phyloP scores from a whole-genome alignment of 64 coral and sea anemone species.

The Orbicella faveolata region DNA sequence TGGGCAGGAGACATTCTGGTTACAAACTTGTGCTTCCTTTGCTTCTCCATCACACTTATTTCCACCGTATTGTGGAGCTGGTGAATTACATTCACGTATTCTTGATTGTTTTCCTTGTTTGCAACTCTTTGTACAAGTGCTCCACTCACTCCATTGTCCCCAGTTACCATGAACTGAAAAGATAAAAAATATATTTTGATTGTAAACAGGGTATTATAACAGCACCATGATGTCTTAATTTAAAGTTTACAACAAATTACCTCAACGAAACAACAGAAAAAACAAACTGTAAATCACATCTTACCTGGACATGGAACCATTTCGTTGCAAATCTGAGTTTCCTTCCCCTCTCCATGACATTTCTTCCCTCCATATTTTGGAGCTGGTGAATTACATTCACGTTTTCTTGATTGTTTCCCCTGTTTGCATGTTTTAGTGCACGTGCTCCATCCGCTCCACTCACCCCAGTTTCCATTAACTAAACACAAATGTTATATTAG shows the following conservation, averaged over 20 bases:
- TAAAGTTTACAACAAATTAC: too few species aligned
- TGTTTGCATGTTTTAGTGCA: slow-evolving; percentile 52
- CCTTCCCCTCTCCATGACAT: not conserved
- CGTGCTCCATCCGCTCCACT: slow-evolving; percentile 33
- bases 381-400: slow-evolving; percentile 49
- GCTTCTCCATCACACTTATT: slow-evolving; percentile 31
- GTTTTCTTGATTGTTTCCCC: slow-evolving; percentile 24
- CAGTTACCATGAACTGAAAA: slow-evolving; percentile 16
- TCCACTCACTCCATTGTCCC: slow-evolving; percentile 48
- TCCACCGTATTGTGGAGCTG: slow-evolving; percentile 52
- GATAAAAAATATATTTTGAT: not conserved
- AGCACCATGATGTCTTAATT: too few species aligned
- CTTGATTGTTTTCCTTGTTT: slow-evolving; percentile 19
- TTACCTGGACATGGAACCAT: slow-evolving; percentile 1
- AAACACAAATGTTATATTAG: not conserved
- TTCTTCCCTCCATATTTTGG: slow-evolving; percentile 24
- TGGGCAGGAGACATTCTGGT: not conserved
- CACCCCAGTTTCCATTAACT: slow-evolving; percentile 35
- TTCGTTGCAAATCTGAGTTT: not conserved
- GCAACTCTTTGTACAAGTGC: slow-evolving; percentile 36
- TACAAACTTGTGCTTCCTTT: slow-evolving; percentile 27
- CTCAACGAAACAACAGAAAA: too few species aligned
- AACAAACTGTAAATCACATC: not conserved
- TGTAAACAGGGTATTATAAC: too few species aligned
- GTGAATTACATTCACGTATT: slow-evolving; percentile 26